Percentiles rank a stretch among this genome's conserved stretches.
Evolutionary conservation across 2,888 invertebrate species (phyloP).

Genomic region (Digitonthophagus gazella): DNA sequence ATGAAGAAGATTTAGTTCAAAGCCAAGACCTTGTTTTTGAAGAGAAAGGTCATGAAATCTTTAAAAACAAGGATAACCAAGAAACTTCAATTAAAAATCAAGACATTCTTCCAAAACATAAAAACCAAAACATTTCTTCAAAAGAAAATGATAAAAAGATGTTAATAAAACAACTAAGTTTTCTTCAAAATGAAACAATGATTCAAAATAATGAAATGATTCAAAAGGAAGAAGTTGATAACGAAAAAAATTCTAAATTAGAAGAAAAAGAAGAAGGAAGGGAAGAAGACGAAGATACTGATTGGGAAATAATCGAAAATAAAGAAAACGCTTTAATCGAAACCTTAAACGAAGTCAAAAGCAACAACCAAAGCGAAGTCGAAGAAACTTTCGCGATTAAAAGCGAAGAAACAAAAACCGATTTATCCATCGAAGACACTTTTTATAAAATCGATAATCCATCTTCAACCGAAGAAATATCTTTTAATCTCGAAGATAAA

Average conservation of each 20-base stretch:
- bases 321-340: background rate
- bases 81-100: too few relatives aligned
- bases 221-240: conserved; percentile 5
- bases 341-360: background rate
- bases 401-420: background rate
- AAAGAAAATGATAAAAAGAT: too few relatives aligned
- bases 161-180: too few relatives aligned
- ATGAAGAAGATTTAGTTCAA: too few relatives aligned
- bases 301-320: background rate
- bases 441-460: too few relatives aligned
- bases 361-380: background rate
- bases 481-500: too few relatives aligned
- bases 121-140: too few relatives aligned
- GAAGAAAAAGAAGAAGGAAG: background rate
- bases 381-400: background rate
- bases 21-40: too few relatives aligned
- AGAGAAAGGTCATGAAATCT: too few relatives aligned
- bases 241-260: background rate
- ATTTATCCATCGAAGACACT: background rate
- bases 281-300: background rate
- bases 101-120: too few relatives aligned
- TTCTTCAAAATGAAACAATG: background rate
- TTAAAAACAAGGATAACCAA: too few relatives aligned
- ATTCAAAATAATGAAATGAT: background rate
- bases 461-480: too few relatives aligned